Conservation (phyloP, 2,888 invertebrate species). For the Apamea sordens region DNA sequence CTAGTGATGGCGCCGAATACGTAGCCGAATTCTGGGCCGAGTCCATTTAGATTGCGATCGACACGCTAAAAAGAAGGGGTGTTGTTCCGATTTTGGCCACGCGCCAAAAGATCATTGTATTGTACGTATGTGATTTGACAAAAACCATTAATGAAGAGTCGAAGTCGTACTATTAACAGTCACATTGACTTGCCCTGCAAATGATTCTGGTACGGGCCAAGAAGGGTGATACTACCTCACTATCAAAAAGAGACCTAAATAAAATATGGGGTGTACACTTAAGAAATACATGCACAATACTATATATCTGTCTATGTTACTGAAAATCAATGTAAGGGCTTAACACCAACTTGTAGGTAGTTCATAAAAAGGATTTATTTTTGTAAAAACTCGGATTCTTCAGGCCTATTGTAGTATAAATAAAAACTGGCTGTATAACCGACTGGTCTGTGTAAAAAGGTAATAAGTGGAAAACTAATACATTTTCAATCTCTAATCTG, state of each 20-base stretch:
- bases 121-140: neutral
- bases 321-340: constrained; percentile 13
- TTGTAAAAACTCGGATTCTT: neutral
- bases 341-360: constrained; percentile 17
- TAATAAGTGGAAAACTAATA: constrained; percentile 5
- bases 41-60: neutral
- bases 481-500: neutral
- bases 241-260: constrained; percentile 28
- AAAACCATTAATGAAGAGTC: neutral
- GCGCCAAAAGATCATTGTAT: neutral
- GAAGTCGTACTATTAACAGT: neutral
- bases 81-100: neutral
- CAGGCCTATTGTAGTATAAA: constrained; percentile 1
- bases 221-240: neutral
- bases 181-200: neutral
- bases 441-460: neutral
- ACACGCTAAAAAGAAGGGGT: neutral
- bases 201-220: neutral
- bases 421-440: neutral
- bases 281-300: constrained; percentile 46
- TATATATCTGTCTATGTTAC: constrained; percentile 11
- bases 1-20: neutral
- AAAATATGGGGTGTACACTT: constrained; percentile 26
- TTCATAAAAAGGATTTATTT: constrained; percentile 25
- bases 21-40: neutral